Base-by-base conservation (phyloP, 2,888 invertebrate species). In the Pseudoips prasinana region DNA sequence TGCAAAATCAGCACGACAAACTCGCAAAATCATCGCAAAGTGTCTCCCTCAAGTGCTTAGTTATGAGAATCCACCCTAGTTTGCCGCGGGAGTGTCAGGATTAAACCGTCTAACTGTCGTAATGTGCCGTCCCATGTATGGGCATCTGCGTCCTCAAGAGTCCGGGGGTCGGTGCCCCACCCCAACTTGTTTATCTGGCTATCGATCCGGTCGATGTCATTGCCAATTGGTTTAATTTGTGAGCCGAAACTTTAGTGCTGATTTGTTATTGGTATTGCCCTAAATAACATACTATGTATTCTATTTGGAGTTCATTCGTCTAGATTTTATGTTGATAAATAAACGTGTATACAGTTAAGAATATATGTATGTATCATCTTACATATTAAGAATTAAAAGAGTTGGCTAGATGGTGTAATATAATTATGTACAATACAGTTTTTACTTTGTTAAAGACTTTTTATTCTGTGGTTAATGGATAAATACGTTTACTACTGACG, bases 121-220 rank as follows among this genome's bases (percentile, higher is more conserved):
- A 64, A 71, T 68, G 58, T 55, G 43, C 44, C 56, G 49, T 58
- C 49, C 55, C 60, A 58, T 73, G 76, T 76, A 73, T 73, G 72
- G 78, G 77, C 81, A 81, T 83, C 78, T 81, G 80, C 64, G 77
- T 70, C 71, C 73, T 76, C 49, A 67, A 69, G 72, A 58, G 48
- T 45, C 50, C 64, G 73, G 73, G 82, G 75, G 71, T 60, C 58
- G 64, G 49, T 61, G 57, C 63, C 64, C 61, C 67, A 60, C 64
- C 68, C 70, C 64, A 68, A 66, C 67, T 74, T 79, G 77, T 85
- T 80, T 84, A 80, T 78, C 76, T 73, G 67, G 71, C 60, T 76
- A 82, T 81, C 76, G 83, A 82, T 77, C 76, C 67, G 34, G 18
- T 33, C 51, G 46, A 54, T 58, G 64, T 64, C 68, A 61, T 62